A percentile compares a stretch with the other conserved stretches of the same genome.
Evolutionary conservation across 2,113 vertebrate genomes (phyloP).

Genomic region (Clinocottus analis): DNA sequence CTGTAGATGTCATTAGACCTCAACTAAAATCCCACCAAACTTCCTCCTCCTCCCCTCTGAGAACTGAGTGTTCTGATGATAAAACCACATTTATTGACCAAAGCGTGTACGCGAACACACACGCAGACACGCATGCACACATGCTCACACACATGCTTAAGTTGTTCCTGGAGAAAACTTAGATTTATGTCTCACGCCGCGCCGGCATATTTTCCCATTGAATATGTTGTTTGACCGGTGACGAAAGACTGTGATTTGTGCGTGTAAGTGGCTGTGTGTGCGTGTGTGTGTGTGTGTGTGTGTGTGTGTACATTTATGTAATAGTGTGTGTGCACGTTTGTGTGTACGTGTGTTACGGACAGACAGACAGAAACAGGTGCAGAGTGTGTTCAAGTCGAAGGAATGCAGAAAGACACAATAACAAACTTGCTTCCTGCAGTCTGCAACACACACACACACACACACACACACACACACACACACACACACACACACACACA

Average conservation of each 20-base stretch:
- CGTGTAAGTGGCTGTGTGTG: background rate
- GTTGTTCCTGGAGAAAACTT: constrained; percentile 51
- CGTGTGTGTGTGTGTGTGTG: background rate
- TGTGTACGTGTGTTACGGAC: constrained; percentile 33
- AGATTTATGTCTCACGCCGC: constrained; percentile 49
- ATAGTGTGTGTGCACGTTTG: background rate
- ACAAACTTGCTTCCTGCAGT: constrained; percentile 60
- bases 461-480: constrained; percentile 47
- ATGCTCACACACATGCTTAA: constrained; percentile 24
- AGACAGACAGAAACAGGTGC: constrained; percentile 75
- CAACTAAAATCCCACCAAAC: constrained; percentile 59
- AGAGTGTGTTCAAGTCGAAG: constrained; percentile 60
- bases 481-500: constrained; percentile 46
- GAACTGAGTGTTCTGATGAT: constrained; percentile 69
- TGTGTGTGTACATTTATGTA: background rate
- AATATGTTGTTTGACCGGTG: constrained; percentile 40
- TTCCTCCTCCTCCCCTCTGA: constrained; percentile 60
- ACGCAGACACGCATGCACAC: constrained; percentile 10
- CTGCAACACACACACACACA: constrained; percentile 34
- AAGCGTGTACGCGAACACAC: constrained; percentile 26
- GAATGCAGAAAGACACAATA: constrained; percentile 71
- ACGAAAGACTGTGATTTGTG: constrained; percentile 60
- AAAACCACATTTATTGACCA: constrained; percentile 78
- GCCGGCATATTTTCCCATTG: constrained; percentile 63
- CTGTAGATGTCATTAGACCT: constrained; percentile 71